Evolutionary conservation across 1,140 invertebrate genomes (phyloP), one percentile per base, ranked within the genome.

Genomic region (Temnothorax nylanderi): DNA sequence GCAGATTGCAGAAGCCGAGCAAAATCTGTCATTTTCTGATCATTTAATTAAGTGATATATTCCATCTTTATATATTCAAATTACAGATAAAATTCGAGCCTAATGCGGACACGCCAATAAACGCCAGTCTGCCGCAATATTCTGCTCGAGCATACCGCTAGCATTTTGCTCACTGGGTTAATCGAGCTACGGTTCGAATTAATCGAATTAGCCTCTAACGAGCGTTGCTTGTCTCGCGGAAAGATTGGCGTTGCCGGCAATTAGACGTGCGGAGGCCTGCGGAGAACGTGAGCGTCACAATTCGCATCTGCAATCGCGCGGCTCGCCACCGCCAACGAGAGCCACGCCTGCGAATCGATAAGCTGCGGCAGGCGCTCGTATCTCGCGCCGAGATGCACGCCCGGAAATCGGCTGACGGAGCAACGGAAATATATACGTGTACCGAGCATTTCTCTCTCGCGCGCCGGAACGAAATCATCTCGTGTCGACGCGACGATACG

Each of bases 331-430:
- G 7, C 41, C 58, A 41, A 10, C 47, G 47, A 49, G 47, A 49
- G 56, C 82, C 74, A 74, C 65, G 65, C 74, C 74, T 67, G 72
- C 54, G 21, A 74, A 88, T 86, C 87, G 56, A 88, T 88, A 85
- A 21, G 32, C 69, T 26, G 74, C 41, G 34, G 74, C n/a, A 74
- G 26, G 13, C 80, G 49, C 78, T 3, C 21, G 65, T 41, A 72
- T 60, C 51, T 82, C 67, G 26, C 34, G 7, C 69, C 69, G 56
- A 75, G 71, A 84, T 75, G 56, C 69, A 64, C 56, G 71, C 41
- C 44, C 64, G 65, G 51, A 67, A 67, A 56, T 51, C 62, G 21
- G 7, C 16, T n/a, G 16, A 26, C 8, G 26, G 37, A 47, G 16
- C 21, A 34, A 58, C 44, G 37, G 37, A 44, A n/a, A 65, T 65